phyloP scores from a whole-genome alignment of 2,797 vertebrate genomes.

The Spatula clypeata region DNA sequence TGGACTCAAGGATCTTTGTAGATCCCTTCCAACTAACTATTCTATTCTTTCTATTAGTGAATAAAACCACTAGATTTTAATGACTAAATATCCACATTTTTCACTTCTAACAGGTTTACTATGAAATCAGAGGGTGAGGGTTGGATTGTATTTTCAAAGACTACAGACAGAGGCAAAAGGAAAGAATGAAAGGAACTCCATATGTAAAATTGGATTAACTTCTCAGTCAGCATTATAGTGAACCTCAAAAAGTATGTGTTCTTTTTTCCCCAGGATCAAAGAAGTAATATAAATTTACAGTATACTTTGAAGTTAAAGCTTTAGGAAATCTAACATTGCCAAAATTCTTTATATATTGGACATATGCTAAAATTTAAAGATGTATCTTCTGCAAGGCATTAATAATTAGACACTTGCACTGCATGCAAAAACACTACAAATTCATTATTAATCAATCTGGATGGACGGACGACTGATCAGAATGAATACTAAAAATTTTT shows the following conservation, averaged over 20 bases:
- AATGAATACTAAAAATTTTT: no score
- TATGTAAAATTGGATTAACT: neutral
- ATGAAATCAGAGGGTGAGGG: accelerated
- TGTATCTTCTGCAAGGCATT: neutral
- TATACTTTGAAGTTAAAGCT: neutral
- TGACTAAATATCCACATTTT: neutral
- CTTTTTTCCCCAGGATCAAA: neutral
- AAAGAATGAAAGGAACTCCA: neutral
- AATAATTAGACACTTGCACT: neutral
- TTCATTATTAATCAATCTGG: no score
- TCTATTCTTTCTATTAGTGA: neutral
- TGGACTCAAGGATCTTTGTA: no score
- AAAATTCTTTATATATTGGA: neutral
- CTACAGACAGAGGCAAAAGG: neutral
- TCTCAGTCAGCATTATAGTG: neutral
- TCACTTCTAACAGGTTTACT: neutral
- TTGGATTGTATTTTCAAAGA: neutral
- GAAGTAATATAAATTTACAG: neutral
- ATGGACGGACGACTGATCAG: no score
- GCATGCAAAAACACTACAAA: neutral
- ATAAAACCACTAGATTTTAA: no score
- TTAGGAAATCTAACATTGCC: neutral
- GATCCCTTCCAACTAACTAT: neutral
- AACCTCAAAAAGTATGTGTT: no score
- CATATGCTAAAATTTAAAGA: neutral